These are phyloP conservation scores for Lynx canadensis DNA, from an alignment of 2,113 vertebrate species.

Conservation along the genomic window DNA sequence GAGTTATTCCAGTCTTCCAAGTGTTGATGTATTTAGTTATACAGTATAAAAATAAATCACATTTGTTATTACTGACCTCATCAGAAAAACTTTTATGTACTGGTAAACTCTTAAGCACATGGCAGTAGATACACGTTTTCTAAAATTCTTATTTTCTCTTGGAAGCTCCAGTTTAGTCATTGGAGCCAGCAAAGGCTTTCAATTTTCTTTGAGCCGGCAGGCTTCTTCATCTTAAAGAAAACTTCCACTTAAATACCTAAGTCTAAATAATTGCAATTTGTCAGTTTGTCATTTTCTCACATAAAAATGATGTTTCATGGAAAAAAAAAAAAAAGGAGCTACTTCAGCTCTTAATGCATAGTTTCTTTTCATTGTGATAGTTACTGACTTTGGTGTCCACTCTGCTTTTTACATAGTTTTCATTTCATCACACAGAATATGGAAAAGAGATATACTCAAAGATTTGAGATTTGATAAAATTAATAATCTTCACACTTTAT, in stretches of 20 bases:
- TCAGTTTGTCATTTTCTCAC: background rate
- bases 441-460: background rate
- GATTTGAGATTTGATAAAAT: background rate
- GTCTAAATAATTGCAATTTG: background rate
- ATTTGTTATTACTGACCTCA: background rate
- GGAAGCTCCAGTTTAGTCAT: background rate
- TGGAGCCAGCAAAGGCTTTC: background rate
- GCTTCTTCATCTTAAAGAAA: background rate
- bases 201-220: background rate
- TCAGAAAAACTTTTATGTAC: background rate
- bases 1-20: background rate
- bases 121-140: background rate
- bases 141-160: background rate
- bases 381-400: background rate
- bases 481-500: background rate
- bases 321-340: background rate
- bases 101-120: background rate
- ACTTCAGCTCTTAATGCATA: background rate
- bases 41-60: background rate
- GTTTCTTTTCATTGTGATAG: background rate
- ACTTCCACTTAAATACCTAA: background rate
- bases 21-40: background rate
- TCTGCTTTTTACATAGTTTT: background rate
- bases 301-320: slow-evolving; percentile 9
- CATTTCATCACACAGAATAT: background rate